Evolutionary conservation across 2,888 invertebrate genomes (phyloP), one percentile per base, ranked within the genome.

Genomic region (Euzetes globulus): DNA sequence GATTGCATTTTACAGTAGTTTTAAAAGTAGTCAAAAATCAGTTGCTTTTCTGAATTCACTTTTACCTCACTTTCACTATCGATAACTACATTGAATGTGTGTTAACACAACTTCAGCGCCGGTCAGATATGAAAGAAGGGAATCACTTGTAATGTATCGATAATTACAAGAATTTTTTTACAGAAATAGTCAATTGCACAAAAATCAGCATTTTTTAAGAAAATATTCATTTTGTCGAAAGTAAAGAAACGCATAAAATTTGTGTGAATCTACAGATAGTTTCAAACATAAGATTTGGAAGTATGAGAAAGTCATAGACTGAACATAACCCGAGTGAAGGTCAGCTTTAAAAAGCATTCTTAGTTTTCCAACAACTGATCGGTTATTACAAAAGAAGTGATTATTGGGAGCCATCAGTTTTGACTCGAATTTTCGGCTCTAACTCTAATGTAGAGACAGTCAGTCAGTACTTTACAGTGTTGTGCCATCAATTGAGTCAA

Each of bases 351-450:
- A 63, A 63, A 63, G 63, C 63, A 63, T 63, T 68, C 22, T 68
- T 37, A 41, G 17, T 68, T 22, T 68, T 33, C 45, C 19, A 37
- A 22, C 4, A 68, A 37, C 68, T 41, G 41, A 68, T 68, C 41
- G 68, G 68, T 68, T 22, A 68, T 68, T 68, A 68, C 68, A 41
- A 68, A 33, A 68, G 68, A 68, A 68, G 68, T 41, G 68, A 68
- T 68, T 68, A 68, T 68, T 68, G 41, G 19, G 41, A 68, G 68
- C 68, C 68, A 68, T 65, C 33, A 29, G 5, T 65, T 58, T 27
- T 58, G 25, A 15, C 58, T 27, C 58, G 3, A 58, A 27, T 27
- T 58, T 17, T 60, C 60, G 17, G 29, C 27, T 27, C 19, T 5
- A n/a, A n/a, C n/a, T 58, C 27, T 19, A 58, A 25, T 33, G 9